Evolutionary conservation across 2,113 vertebrate genomes (phyloP), one percentile per base, ranked within the genome.

Genomic region (Seriola rivoliana): DNA sequence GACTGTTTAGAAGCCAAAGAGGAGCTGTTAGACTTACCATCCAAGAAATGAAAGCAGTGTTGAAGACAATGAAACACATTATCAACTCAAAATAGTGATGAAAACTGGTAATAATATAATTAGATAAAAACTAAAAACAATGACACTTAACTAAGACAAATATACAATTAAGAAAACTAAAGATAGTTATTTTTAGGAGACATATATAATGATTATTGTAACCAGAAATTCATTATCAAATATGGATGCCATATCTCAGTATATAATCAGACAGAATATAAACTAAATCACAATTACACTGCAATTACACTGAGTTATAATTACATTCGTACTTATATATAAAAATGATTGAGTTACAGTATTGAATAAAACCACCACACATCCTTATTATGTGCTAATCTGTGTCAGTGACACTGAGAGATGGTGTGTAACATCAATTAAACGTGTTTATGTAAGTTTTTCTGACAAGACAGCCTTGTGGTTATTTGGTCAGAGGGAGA

Each of bases 401-500:
- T 71, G 34, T 65, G 34, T 62, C 52, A 73, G 7, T 29, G 16
- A 21, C 32, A 54, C 19, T 42, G 8, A 44, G 38, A 83, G 13
- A 66, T 21, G 25, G 25, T 29, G 7, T 68, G 42, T 29, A 70
- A 32, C 4, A 12, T 77, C 52, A 55, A n/a, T 60, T 78, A 63
- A 75, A 72, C 74, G 70, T 85, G 70, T 62, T 71, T 62, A 44
- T 76, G 68, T 70, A 44, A 38, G 5, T 73, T 78, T 57, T 70
- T 75, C 54, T 68, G 25, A 78, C 57, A 69, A 50, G 58, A 50
- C 69, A 62, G 63, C 52, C 42, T 32, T 32, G 42, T 71, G 46
- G 34, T 75, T 79, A 48, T 80, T 75, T 71, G 52, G 63, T 80
- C 67, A 77, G 71, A 75, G 52, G 71, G 64, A 38, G 59, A 76